phyloP scores from a whole-genome alignment of 2,888 invertebrate genomes.

The Peribatodes rhomboidaria region DNA sequence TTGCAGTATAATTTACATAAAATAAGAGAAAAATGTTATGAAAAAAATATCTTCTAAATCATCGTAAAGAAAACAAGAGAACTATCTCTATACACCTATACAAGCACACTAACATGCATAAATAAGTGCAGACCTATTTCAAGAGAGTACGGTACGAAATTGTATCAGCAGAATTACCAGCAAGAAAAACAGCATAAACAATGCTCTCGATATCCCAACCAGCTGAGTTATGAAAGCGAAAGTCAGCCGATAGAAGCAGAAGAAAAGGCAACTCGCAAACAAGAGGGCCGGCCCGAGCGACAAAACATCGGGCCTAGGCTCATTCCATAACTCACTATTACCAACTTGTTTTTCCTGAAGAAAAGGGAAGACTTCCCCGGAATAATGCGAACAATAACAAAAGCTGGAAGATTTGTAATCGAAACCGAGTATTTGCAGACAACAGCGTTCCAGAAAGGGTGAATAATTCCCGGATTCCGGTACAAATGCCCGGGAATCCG shows the following conservation, averaged over 20 bases:
- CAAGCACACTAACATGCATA: not conserved
- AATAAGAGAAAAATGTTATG: not conserved
- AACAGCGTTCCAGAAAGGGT: slow-evolving; percentile 69
- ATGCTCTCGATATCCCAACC: slow-evolving; percentile 31
- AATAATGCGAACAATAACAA: slow-evolving; percentile 46
- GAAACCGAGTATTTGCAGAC: slow-evolving; percentile 54
- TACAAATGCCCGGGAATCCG: slow-evolving; percentile 67
- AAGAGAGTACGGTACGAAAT: slow-evolving; percentile 5
- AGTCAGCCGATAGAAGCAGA: slow-evolving; percentile 22
- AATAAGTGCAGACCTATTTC: not conserved
- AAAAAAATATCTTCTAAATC: not conserved
- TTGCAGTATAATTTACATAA: slow-evolving; percentile 20
- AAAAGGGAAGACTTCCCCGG: slow-evolving; percentile 34
- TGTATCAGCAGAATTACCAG: slow-evolving; percentile 29
- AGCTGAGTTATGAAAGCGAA: slow-evolving; percentile 39
- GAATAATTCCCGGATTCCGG: slow-evolving; percentile 70
- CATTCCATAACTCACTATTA: slow-evolving; percentile 72
- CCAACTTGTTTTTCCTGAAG: slow-evolving; percentile 68
- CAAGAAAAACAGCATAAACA: slow-evolving; percentile 36
- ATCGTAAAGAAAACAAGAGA: not conserved
- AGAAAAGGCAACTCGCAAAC: slow-evolving; percentile 35
- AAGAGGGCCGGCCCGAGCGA: slow-evolving; percentile 30
- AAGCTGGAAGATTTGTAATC: slow-evolving; percentile 62
- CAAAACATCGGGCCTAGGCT: slow-evolving; percentile 38
- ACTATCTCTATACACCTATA: not conserved